Base-by-base conservation (phyloP, 1,140 invertebrate genomes). In the Neuroterus valhalla region DNA sequence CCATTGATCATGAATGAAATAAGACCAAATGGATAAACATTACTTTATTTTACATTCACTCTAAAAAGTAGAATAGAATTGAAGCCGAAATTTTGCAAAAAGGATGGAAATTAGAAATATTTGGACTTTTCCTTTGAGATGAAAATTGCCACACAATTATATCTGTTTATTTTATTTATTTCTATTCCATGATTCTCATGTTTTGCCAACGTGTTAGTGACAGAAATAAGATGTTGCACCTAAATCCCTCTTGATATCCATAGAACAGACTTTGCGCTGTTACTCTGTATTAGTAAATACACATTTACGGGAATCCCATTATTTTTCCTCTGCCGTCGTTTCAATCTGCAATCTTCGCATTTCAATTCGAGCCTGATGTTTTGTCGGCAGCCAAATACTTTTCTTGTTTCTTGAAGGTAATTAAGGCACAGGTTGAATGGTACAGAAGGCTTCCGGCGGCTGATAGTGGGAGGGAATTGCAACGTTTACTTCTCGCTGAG, bases 341-440 rank as follows among this genome's bases (percentile, higher is more conserved):
- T 70, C 68, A 43, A 42, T 46, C 26, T 70, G 52, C 48, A 62
- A 42, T 62, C 38, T 70, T 70, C 17, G 55, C 38, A 43, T 55
- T 23, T 74, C 23, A 26, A 68, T 74, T 74, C 68, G 55, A 26
- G 55, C 31, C 31, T 26, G n/a, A n/a, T 62, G 55, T 62, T 62
- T 68, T 62, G 42, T 14, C 71, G 23, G 55, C 38, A 42, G 75
- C 50, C 67, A 21, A 46, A 44, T 46, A 68, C 42, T 46, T 50
- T 48, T 70, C 66, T 68, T 44, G 71, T 70, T 81, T 74, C 55
- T 50, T 70, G 50, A 14, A 55, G 68, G 55, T 75, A 75, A 81
- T 81, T 81, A 81, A 72, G 43, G 67, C 67, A 68, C 70, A 81
- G 72, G 79, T 81, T 81, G 77, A 68, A 76, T 71, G 78, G 45